Base-by-base conservation (phyloP, 2,888 invertebrate species). In the Drosophila meridionalis region DNA sequence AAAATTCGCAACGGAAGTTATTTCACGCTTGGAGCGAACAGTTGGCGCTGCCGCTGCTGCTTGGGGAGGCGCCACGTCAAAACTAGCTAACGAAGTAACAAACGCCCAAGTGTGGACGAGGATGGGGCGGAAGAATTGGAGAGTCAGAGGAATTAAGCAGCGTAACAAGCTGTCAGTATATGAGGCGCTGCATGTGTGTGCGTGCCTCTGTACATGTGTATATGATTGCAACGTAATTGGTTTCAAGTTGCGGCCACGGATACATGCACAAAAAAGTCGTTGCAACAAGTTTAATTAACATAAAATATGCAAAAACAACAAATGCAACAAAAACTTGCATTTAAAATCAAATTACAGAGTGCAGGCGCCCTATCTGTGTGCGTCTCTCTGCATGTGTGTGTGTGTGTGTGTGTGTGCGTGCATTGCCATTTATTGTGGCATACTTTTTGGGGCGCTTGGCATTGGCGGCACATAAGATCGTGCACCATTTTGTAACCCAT, bases 1-100 rank as follows among this genome's bases (percentile, higher is more conserved):
- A 80, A 88, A 91, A 91, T 90, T 88, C 80, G 82, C 91, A 82
- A 78, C 82, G 83, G 87, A 91, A 91, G 90, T 90, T 87, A 91
- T 91, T 91, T 91, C 92, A 91, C 89, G 90, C 89, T 91, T 90
- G 82, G 76, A 70, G 66, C 80, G 53, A 69, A 45, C 58, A 28
- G 38, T 53, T 64, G 43, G 30, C 50, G 42, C 30, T 63, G 50
- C 48, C n/a, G 45, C 48, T 26, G 47, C 59, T 38, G 59, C 58
- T 62, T 47, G 34, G 57, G 71, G 42, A 30, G 55, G 58, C 50
- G 58, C 36, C 73, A 73, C 62, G 80, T 82, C 86, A 87, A 85
- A 89, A 89, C 86, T 82, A 85, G 75, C 88, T 87, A 89, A 80
- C 88, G 73, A 82, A 87, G 85, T 87, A 89, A 75, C 80, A 63